phyloP scores from a whole-genome alignment of 2,888 invertebrate species.

The Clitarchus hookeri region DNA sequence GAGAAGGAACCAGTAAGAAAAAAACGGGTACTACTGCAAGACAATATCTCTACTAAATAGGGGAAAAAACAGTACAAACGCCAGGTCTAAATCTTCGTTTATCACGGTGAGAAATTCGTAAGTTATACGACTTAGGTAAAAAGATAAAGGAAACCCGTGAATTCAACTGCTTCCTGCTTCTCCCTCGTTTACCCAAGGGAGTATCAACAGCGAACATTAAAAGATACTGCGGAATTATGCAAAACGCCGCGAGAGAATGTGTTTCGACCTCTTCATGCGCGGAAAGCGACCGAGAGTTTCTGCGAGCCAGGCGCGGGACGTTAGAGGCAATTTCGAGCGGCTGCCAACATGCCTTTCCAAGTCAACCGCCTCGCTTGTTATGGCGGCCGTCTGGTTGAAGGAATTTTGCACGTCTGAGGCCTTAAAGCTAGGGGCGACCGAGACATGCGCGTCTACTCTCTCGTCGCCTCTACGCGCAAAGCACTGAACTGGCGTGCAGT shows the following conservation, averaged over 20 bases:
- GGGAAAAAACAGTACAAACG: not conserved
- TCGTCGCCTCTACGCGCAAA: too few species aligned
- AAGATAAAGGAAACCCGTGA: slow-evolving; percentile 1
- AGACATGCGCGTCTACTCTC: too few species aligned
- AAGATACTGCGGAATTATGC: slow-evolving; percentile 6
- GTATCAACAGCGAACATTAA: not conserved
- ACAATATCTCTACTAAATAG: not conserved
- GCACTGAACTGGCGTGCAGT: too few species aligned
- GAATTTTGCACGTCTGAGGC: too few species aligned
- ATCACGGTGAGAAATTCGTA: not conserved
- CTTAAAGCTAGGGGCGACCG: too few species aligned
- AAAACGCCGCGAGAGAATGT: not conserved
- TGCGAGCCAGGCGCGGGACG: not conserved
- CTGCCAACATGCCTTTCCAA: too few species aligned
- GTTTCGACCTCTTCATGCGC: not conserved
- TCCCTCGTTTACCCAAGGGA: not conserved
- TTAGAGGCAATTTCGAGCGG: not conserved
- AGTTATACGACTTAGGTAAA: not conserved
- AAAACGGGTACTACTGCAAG: not conserved
- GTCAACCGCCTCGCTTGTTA: too few species aligned
- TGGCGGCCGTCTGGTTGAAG: too few species aligned
- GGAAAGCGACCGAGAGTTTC: not conserved
- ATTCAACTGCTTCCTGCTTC: slow-evolving; percentile 1
- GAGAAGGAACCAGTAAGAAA: not conserved
- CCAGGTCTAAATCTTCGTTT: not conserved